Evolutionary conservation across 2,888 invertebrate species (phyloP), one percentile per base, ranked within the genome.

Genomic region (Ochropacha duplaris): DNA sequence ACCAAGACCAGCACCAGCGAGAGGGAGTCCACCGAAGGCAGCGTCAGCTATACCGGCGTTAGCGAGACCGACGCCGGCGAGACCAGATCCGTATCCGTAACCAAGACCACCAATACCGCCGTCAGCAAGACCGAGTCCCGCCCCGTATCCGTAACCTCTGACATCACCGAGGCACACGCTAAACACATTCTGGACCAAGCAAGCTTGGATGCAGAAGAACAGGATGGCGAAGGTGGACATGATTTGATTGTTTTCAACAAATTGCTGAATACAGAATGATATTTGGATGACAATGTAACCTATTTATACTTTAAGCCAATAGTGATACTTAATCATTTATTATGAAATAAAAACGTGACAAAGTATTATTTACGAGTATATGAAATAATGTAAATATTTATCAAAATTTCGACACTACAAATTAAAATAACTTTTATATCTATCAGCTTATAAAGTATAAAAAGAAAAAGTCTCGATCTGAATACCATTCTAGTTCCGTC

Each of bases 131-230:
- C 60, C 67, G 14, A 31, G 51, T 16, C 12, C 50, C 50, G 54
- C 36, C 11, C 36, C 36, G 36, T 36, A 36, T 36, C 36, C 36
- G 14, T 14, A 36, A 14, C 36, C 36, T 36, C 22, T 55, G 26
- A 44, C 50, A 16, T 57, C 54, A 24, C 31, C 66, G 56, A 54
- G 60, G 28, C 22, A 49, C 39, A 16, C 22, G 51, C 65, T 59
- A 5, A 24, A 24, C 24, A 24, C 24, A 24, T 24, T 24, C 24
- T 24, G 24, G 24, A 24, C 24, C 24, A 24, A 24, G 24, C 24
- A 24, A 24, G 24, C 24, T 24, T 24, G 24, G 24, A 24, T 24
- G 24, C 24, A 24, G 24, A 24, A 24, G 3, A 24, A 24, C 24
- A 24, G 24, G 24, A 24, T 24, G 5, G 24, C 24, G 24, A 24